Percentiles rank a stretch among this genome's conserved stretches.
phyloP scores from a whole-genome alignment of 2,888 invertebrate species.

The Pherbina coryleti region DNA sequence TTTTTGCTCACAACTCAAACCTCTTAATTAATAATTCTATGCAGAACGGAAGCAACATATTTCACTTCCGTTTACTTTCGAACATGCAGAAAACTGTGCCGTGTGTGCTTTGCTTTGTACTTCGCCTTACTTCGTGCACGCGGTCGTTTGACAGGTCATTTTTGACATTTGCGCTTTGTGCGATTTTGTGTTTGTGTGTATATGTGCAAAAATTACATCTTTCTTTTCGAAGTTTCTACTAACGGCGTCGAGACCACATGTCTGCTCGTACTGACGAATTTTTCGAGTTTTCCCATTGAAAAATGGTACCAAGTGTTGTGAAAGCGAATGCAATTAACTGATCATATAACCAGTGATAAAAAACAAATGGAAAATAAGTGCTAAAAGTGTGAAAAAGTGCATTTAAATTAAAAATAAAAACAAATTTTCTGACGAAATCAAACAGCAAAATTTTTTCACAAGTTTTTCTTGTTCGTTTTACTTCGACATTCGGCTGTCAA shows the following conservation, averaged over 20 bases:
- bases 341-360: constrained; percentile 51
- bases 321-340: constrained; percentile 60
- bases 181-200: neutral
- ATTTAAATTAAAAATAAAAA: constrained; percentile 47
- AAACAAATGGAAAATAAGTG: constrained; percentile 57
- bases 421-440: constrained; percentile 49
- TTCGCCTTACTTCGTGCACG: constrained; percentile 1
- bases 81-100: no score
- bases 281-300: constrained; percentile 58
- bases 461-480: constrained; percentile 41
- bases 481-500: constrained; percentile 51
- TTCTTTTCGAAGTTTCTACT: constrained; percentile 75
- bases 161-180: neutral
- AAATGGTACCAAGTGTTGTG: constrained; percentile 64
- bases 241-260: constrained; percentile 79
- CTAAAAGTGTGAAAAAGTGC: constrained; percentile 51
- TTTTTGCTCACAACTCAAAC: no score
- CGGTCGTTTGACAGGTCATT: neutral
- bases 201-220: constrained; percentile 51
- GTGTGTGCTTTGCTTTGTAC: no score
- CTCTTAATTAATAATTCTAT: no score
- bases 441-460: constrained; percentile 42
- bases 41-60: no score
- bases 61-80: no score
- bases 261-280: constrained; percentile 68